Base-by-base conservation (phyloP, 2,888 invertebrate genomes). In the Strigamia maritima region DNA sequence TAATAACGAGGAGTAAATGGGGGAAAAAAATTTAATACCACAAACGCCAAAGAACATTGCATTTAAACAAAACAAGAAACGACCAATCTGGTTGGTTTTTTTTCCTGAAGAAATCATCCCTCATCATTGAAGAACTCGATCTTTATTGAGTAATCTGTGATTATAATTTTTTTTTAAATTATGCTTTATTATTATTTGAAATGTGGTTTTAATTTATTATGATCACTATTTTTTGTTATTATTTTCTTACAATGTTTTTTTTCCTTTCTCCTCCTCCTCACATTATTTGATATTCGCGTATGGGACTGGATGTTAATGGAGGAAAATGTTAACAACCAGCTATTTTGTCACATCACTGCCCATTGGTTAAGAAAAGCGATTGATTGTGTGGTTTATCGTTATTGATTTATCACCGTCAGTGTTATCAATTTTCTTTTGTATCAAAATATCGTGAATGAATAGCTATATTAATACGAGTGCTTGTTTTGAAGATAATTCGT, bases 41-140 rank as follows among this genome's bases (percentile, higher is more conserved):
- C 60, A 60, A 60, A 60, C 60, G 60, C 60, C 60, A 60, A 60
- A 60, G 60, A 60, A 60, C 60, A 60, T 60, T 60, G 60, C 60
- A 60, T 60, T 60, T 60, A 60, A 22, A 60, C n/a, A 60, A n/a
- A 60, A 60, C 19, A 60, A 60, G 19, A 60, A 60, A 22, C 60
- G n/a, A 60, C 60, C 60, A 60, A 60, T 19, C 7, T 60, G 60
- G 22, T 60, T 19, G 24, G 60, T 49, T 60, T 60, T n/a, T n/a
- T 60, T 60, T 44, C 44, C 60, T 60, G 19, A 22, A 60, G 60
- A 60, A 60, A 60, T 60, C 60, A 60, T 60, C 60, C 60, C 60
- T 60, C 60, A 60, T 60, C 60, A 60, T 60, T 60, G 60, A 49
- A 49, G 49, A 60, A 60, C 60, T 60, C 60, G 22, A 22, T 24